phyloP scores from a whole-genome alignment of 2,888 invertebrate genomes.

The Cosmopolites sordidus region DNA sequence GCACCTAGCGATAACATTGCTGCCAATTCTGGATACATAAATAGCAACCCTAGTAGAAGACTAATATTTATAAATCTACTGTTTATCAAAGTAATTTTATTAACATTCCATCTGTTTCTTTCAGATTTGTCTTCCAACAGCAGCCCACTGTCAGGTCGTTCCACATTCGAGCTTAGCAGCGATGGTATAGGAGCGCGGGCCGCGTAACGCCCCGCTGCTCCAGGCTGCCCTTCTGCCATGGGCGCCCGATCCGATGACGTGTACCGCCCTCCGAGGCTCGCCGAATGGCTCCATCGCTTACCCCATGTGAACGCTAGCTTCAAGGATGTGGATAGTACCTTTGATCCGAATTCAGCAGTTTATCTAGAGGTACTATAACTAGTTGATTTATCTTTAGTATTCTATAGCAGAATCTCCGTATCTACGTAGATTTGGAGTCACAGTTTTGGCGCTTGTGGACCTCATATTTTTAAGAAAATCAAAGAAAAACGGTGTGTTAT shows the following conservation, averaged over 20 bases:
- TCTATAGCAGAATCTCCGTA: no score
- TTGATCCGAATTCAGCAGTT: conserved; percentile 82
- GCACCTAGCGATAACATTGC: no score
- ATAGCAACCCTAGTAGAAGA: no score
- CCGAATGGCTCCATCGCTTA: conserved; percentile 80
- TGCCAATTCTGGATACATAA: no score
- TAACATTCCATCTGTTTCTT: neutral
- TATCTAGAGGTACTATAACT: conserved; percentile 93
- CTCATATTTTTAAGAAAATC: no score
- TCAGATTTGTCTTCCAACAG: neutral
- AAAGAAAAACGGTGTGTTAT: no score
- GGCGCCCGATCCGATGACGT: conserved; percentile 59
- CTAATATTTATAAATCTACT: no score
- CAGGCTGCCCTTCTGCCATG: conserved; percentile 37
- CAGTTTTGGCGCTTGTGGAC: no score
- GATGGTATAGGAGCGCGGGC: conserved; percentile 27
- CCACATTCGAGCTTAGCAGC: conserved; percentile 5
- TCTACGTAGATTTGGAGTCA: no score
- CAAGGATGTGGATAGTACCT: conserved; percentile 85
- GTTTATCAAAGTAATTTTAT: no score
- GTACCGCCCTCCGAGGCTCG: conserved; percentile 80
- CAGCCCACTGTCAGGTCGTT: neutral
- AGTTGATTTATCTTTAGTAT: no score
- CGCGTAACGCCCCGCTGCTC: conserved; percentile 23
- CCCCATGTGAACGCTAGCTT: conserved; percentile 91